phyloP scores from a whole-genome alignment of 1,140 invertebrate species.

The Drosophila pseudoananassae region DNA sequence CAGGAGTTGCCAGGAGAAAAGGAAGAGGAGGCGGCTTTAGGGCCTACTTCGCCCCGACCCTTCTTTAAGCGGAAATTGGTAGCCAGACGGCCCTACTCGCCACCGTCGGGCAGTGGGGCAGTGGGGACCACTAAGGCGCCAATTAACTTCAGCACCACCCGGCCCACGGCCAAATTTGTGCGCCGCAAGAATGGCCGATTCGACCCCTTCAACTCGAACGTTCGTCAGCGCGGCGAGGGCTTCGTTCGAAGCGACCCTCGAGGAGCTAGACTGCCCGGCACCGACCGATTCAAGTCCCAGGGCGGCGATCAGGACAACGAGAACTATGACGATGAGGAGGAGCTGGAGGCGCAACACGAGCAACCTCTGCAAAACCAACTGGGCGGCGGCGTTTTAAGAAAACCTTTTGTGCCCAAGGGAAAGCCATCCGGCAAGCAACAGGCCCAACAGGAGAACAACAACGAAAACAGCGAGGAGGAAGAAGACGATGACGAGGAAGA shows the following conservation, averaged over 20 bases:
- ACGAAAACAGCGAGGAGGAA: slow-evolving; percentile 36
- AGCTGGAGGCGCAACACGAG: slow-evolving; percentile 45
- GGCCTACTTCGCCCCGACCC: slow-evolving; percentile 35
- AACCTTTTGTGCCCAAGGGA: slow-evolving; percentile 50
- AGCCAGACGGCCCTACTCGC: slow-evolving; percentile 60
- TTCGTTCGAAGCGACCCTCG: slow-evolving; percentile 75
- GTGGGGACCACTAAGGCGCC: slow-evolving; percentile 29
- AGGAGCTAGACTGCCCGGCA: slow-evolving; percentile 53
- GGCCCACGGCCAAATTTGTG: slow-evolving; percentile 70
- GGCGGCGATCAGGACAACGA: slow-evolving; percentile 50
- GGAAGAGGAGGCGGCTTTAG: background rate
- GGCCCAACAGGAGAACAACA: slow-evolving; percentile 2
- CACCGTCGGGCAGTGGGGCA: slow-evolving; percentile 15
- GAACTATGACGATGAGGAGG: slow-evolving; percentile 84
- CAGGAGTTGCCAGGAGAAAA: background rate
- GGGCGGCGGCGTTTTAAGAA: slow-evolving; percentile 24
- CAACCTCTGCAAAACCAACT: slow-evolving; percentile 33
- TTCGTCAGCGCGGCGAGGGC: slow-evolving; percentile 64
- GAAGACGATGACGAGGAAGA: slow-evolving; percentile 40
- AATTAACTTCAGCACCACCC: slow-evolving; percentile 34
- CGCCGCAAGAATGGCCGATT: slow-evolving; percentile 73
- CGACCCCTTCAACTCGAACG: slow-evolving; percentile 73
- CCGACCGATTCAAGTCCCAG: slow-evolving; percentile 58
- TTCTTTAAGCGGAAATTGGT: slow-evolving; percentile 72
- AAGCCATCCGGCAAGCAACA: slow-evolving; percentile 3